Conservation (phyloP, 2,113 vertebrate species). For the Leptobrachium ailaonicum region DNA sequence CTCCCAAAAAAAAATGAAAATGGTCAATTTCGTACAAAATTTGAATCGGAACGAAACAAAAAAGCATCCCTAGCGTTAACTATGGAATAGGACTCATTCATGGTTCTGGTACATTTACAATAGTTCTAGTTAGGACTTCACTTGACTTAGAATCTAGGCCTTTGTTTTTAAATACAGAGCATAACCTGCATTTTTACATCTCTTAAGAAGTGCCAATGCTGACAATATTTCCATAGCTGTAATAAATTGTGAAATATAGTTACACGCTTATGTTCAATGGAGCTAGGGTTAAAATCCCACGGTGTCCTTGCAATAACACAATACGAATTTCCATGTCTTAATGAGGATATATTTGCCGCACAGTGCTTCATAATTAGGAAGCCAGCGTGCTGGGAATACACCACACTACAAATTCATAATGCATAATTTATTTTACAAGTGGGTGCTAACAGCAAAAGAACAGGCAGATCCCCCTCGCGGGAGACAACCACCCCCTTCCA, state of each 20-base stretch:
- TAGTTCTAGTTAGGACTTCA: too few relatives aligned
- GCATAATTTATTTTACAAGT: slow-evolving; percentile 47
- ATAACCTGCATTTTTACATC: too few relatives aligned
- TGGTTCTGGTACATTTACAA: too few relatives aligned
- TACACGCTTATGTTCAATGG: not conserved
- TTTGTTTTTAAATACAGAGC: too few relatives aligned
- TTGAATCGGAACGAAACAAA: too few relatives aligned
- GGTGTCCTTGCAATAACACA: slow-evolving; percentile 33
- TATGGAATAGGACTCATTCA: too few relatives aligned
- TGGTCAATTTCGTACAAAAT: too few relatives aligned
- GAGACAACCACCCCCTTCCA: slow-evolving; percentile 3
- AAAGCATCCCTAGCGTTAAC: too few relatives aligned
- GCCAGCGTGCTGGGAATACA: slow-evolving; percentile 44
- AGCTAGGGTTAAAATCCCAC: slow-evolving; percentile 25
- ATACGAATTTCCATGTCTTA: slow-evolving; percentile 35
- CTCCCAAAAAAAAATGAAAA: too few relatives aligned
- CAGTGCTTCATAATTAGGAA: slow-evolving; percentile 43
- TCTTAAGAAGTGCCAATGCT: not conserved
- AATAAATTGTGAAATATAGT: too few relatives aligned
- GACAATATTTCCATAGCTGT: not conserved
- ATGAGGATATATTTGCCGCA: slow-evolving; percentile 42
- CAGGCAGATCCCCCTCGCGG: not conserved
- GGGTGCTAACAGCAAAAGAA: slow-evolving; percentile 30
- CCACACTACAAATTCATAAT: slow-evolving; percentile 43
- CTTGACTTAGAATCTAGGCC: too few relatives aligned